Percentiles rank a stretch among this genome's conserved stretches.
These are phyloP conservation scores for Galbula dea DNA, from an alignment of 2,113 vertebrate genomes.

Conservation along the genomic window DNA sequence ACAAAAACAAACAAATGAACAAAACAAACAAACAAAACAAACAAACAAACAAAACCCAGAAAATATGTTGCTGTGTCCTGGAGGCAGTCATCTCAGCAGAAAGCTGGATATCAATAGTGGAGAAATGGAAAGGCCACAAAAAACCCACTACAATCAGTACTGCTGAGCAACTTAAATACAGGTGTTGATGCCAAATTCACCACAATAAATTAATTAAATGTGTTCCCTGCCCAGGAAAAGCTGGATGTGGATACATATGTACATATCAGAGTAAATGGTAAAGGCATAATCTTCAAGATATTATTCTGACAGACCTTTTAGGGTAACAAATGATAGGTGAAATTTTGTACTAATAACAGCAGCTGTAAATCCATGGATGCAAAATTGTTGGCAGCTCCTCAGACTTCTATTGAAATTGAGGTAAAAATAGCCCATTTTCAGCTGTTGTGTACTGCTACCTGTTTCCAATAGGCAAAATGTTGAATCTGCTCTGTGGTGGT, in stretches of 20 bases:
- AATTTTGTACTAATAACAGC: slow-evolving; percentile 37
- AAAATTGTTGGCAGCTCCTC: slow-evolving; percentile 39
- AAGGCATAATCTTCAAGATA: neutral
- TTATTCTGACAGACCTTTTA: neutral
- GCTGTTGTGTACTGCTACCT: slow-evolving; percentile 27
- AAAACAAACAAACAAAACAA: too few species aligned
- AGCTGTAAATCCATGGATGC: slow-evolving; percentile 39
- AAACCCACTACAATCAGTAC: neutral
- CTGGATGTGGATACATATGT: neutral
- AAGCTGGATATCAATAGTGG: neutral
- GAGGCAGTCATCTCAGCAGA: neutral
- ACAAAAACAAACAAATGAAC: too few species aligned
- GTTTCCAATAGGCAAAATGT: slow-evolving; percentile 33
- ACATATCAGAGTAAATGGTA: neutral
- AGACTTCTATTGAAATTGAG: slow-evolving; percentile 40
- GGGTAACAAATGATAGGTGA: neutral
- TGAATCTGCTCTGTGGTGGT: neutral
- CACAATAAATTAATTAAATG: neutral
- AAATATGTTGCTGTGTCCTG: neutral
- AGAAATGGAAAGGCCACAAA: neutral
- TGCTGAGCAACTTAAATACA: neutral
- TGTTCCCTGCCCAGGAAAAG: neutral
- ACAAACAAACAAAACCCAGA: too few species aligned
- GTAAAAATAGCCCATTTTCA: slow-evolving; percentile 55
- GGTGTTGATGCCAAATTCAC: neutral